These are phyloP conservation scores for Malurus splendens DNA, from an alignment of 2,797 vertebrate genomes.

Conservation along the genomic window DNA sequence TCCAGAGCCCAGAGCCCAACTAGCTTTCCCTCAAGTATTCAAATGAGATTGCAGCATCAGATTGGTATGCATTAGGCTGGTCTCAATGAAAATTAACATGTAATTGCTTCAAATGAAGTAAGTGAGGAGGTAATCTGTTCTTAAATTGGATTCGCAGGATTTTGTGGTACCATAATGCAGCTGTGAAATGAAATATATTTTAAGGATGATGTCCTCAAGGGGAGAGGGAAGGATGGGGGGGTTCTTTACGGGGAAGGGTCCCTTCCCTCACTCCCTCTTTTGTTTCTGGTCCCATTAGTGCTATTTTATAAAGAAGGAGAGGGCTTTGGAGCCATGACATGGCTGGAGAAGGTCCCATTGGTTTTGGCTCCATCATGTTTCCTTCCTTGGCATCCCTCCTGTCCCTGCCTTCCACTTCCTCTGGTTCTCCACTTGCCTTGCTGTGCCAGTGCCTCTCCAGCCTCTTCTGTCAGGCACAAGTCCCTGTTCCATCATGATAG, in stretches of 20 bases:
- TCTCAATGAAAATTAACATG: slow-evolving; percentile 87
- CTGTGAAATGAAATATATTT: slow-evolving; percentile 82
- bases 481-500: too few relatives aligned
- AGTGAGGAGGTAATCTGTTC: slow-evolving; percentile 86
- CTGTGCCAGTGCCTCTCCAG: accelerated
- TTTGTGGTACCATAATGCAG: slow-evolving; percentile 84
- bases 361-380: not conserved
- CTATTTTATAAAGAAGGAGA: not conserved
- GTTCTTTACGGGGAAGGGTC: not conserved
- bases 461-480: not conserved
- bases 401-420: not conserved
- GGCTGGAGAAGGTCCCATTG: not conserved
- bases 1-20: slow-evolving; percentile 66
- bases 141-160: slow-evolving; percentile 85
- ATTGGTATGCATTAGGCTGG: slow-evolving; percentile 85
- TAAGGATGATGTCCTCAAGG: slow-evolving; percentile 79
- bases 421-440: not conserved
- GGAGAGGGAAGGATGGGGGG: slow-evolving; percentile 48
- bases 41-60: slow-evolving; percentile 80
- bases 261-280: not conserved
- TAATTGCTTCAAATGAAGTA: slow-evolving; percentile 88
- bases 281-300: not conserved
- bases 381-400: not conserved
- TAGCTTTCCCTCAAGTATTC: slow-evolving; percentile 78
- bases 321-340: not conserved